Evolutionary conservation across 2,888 invertebrate species (phyloP).

Genomic region (Trichogramma dendrolimi): DNA sequence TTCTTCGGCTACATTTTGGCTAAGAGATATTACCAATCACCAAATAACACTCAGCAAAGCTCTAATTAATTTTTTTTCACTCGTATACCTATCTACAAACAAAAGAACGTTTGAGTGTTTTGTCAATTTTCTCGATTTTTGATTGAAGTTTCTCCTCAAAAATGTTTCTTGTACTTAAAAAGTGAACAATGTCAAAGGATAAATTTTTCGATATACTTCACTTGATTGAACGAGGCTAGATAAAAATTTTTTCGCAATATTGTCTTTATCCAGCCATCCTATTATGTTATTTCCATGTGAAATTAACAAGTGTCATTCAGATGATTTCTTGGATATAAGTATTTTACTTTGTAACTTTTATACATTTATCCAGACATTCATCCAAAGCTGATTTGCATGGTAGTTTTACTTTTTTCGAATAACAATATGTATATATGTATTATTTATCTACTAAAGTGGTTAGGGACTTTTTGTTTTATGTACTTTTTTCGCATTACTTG

Average conservation of each 20-base stretch:
- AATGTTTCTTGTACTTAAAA: neutral
- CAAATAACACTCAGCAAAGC: conserved; percentile 53
- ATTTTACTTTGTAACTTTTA: conserved; percentile 45
- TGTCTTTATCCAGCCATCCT: conserved; percentile 33
- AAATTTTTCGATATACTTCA: conserved; percentile 3
- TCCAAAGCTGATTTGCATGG: conserved; percentile 39
- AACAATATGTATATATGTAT: conserved; percentile 28
- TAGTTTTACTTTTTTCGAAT: conserved; percentile 21
- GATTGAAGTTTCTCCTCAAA: neutral
- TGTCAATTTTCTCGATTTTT: conserved; percentile 8
- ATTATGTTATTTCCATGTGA: conserved; percentile 10
- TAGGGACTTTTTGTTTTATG: conserved; percentile 36
- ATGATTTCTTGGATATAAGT: conserved; percentile 32
- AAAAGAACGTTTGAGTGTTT: conserved; percentile 31
- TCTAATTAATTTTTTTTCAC: conserved; percentile 28
- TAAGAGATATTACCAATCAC: conserved; percentile 49
- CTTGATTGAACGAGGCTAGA: conserved; percentile 7
- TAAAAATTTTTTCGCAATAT: conserved; percentile 15
- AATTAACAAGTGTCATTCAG: conserved; percentile 23
- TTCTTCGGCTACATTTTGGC: conserved; percentile 48
- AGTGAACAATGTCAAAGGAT: conserved; percentile 29
- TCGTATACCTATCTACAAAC: conserved; percentile 49
- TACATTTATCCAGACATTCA: conserved; percentile 48
- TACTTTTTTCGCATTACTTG: conserved; percentile 39
- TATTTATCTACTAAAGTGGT: conserved; percentile 37